Evolutionary conservation across 1,140 invertebrate genomes (phyloP).

Genomic region (Cyphomyrmex costatus): DNA sequence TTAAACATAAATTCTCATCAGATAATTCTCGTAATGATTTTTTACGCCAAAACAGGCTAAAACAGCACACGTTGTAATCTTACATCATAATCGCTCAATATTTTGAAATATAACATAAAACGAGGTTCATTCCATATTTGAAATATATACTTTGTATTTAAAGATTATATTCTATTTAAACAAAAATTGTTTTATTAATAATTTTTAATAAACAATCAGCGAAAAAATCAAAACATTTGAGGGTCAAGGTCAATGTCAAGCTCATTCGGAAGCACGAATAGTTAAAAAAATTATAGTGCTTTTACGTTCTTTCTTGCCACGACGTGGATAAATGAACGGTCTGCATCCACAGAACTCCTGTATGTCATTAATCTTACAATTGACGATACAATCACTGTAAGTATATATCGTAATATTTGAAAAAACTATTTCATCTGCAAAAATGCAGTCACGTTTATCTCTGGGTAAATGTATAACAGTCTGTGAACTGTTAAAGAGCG

Average conservation of each 20-base stretch:
- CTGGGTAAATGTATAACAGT: constrained; percentile 63
- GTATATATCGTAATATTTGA: constrained; percentile 83
- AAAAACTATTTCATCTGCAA: constrained; percentile 77
- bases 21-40: too few relatives aligned
- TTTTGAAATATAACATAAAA: too few relatives aligned
- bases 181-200: too few relatives aligned
- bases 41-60: too few relatives aligned
- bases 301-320: constrained; percentile 30
- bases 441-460: constrained; percentile 87
- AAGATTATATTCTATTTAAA: too few relatives aligned
- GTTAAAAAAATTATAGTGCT: background rate
- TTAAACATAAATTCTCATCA: too few relatives aligned
- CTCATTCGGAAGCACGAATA: background rate
- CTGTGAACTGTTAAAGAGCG: constrained; percentile 70
- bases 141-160: too few relatives aligned
- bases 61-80: too few relatives aligned
- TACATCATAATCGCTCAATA: too few relatives aligned
- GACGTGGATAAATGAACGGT: constrained; percentile 84
- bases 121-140: too few relatives aligned
- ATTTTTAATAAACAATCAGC: too few relatives aligned
- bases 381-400: constrained; percentile 88
- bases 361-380: constrained; percentile 87
- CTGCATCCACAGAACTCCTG: constrained; percentile 87
- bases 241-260: background rate
- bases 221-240: background rate